Conservation (phyloP, 2,113 vertebrate genomes). For the Oenanthe oenanthe region DNA sequence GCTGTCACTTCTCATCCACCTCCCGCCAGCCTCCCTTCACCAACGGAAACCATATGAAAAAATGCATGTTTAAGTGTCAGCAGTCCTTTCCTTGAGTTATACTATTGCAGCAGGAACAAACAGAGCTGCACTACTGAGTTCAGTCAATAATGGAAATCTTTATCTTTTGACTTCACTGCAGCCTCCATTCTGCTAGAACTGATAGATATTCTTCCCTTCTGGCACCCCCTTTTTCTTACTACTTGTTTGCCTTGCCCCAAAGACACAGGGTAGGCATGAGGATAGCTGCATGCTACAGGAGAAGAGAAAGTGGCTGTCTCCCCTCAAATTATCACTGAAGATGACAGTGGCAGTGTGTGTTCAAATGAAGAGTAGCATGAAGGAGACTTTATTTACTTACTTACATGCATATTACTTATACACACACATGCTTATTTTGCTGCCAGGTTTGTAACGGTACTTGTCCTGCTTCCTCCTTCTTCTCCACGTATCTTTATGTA, state of each 20-base stretch:
- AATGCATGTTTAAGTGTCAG: background rate
- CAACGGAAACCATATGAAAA: background rate
- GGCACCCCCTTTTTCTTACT: background rate
- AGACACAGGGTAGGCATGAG: background rate
- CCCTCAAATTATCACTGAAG: background rate
- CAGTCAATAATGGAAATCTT: constrained; percentile 40
- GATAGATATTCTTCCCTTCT: background rate
- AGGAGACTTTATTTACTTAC: background rate
- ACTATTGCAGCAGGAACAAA: background rate
- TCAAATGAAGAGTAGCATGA: background rate
- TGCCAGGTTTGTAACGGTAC: background rate
- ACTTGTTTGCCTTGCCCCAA: background rate
- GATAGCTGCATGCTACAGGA: background rate
- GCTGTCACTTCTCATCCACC: background rate
- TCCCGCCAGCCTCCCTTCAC: background rate
- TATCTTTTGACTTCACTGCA: constrained; percentile 4
- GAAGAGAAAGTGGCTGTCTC: background rate
- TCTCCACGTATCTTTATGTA: background rate
- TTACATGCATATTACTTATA: fast-evolving
- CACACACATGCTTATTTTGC: background rate
- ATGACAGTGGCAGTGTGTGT: background rate
- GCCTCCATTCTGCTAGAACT: background rate
- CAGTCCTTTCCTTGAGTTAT: background rate
- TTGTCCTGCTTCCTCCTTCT: background rate
- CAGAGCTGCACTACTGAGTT: background rate